A percentile compares a stretch with the other conserved stretches of the same genome.
Evolutionary conservation across 2,113 vertebrate genomes (phyloP).

Genomic region (Lophochroa leadbeateri): DNA sequence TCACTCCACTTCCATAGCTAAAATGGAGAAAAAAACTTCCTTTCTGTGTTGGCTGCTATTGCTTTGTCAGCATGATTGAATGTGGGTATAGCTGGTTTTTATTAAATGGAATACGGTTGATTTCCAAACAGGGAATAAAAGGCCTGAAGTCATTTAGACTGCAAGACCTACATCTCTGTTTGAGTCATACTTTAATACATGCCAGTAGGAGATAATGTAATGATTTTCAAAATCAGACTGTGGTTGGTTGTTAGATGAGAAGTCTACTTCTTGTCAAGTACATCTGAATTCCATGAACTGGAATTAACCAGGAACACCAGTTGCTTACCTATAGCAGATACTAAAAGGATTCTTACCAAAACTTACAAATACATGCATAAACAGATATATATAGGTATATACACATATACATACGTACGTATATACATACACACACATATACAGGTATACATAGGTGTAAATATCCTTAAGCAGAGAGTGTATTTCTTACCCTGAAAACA

Average conservation of each 20-base stretch:
- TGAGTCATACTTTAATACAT: not conserved
- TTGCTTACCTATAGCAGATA: not conserved
- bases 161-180: not conserved
- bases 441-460: not conserved
- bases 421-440: not conserved
- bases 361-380: not conserved
- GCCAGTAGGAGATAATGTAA: not conserved
- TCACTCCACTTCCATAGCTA: not conserved
- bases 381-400: not conserved
- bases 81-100: not conserved
- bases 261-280: not conserved
- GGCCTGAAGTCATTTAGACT: not conserved
- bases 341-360: not conserved
- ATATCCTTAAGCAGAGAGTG: not conserved
- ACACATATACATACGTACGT: not conserved
- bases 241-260: not conserved
- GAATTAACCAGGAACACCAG: not conserved
- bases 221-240: not conserved
- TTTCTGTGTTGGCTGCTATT: not conserved
- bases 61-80: not conserved
- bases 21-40: not conserved
- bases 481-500: not conserved
- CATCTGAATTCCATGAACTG: not conserved
- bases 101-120: not conserved
- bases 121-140: not conserved